A percentile compares a stretch with the other conserved stretches of the same genome.
Evolutionary conservation across 2,888 invertebrate genomes (phyloP).

Genomic region (Xestoiulus laeticollis): DNA sequence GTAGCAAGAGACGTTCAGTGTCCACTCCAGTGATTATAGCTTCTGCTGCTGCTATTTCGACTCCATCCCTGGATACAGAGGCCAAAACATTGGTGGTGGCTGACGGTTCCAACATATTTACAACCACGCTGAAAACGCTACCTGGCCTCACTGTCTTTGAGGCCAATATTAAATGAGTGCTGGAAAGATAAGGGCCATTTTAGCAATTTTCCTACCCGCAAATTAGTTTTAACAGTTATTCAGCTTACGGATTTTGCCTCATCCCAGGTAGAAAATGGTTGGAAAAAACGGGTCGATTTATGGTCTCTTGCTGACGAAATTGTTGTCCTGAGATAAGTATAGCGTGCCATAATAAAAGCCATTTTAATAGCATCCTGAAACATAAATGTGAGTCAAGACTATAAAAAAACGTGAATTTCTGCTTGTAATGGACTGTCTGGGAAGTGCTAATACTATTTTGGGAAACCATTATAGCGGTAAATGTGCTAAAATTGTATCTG

Average conservation of each 20-base stretch:
- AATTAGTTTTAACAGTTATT: neutral
- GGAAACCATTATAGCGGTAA: neutral
- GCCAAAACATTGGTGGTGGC: constrained; percentile 52
- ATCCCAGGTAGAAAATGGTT: neutral
- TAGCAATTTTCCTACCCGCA: neutral
- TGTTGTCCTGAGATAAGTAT: constrained; percentile 31
- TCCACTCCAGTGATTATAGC: constrained; percentile 43
- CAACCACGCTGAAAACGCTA: constrained; percentile 55
- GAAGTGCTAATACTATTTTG: neutral
- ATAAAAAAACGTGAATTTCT: neutral
- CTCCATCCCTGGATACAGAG: constrained; percentile 55
- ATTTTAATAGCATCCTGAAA: constrained; percentile 42
- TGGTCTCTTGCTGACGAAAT: constrained; percentile 38
- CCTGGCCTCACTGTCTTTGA: constrained; percentile 55
- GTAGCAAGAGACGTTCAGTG: constrained; percentile 52
- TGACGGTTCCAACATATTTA: constrained; percentile 51
- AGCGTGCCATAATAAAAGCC: constrained; percentile 45
- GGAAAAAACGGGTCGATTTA: neutral
- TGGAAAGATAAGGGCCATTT: neutral
- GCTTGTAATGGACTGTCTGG: neutral
- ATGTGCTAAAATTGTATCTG: neutral
- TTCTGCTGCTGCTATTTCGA: constrained; percentile 54
- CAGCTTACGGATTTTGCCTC: constrained; percentile 42
- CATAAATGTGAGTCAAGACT: neutral
- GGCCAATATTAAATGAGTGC: constrained; percentile 55